Evolutionary conservation across 2,113 vertebrate species (phyloP), one percentile per base, ranked within the genome.

Genomic region (Rhineura floridana): DNA sequence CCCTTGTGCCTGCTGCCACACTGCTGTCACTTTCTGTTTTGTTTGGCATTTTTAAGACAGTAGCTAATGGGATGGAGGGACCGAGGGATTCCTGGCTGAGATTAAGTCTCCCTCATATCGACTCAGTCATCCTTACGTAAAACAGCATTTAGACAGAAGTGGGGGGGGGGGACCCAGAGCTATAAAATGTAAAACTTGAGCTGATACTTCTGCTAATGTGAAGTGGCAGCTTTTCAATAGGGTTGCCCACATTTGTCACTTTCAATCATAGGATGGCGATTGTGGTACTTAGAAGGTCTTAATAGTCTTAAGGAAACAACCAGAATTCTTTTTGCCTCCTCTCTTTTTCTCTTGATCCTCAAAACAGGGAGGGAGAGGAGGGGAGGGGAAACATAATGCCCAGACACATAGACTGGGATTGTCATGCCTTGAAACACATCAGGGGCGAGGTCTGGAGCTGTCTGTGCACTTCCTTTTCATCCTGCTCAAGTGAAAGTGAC

Each of bases 171-270:
- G 86, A 94, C 94, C 91, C 0, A 85, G 91, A 94, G 93, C 95
- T 88, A 85, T 91, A 91, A 96, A 95, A 93, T 90, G 90, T 92
- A 94, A 95, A 93, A 94, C 89, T 94, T 94, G 81, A 94, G 93
- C 70, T 90, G 94, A 95, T 96, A 94, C 90, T 95, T 94, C 89
- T 90, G 36, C 93, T 97, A 96, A 97, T 96, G 93, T 48, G 59
- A 95, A 97, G 96, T 95, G 96, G 96, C 97, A 96, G 96, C 81
- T 94, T 94, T 96, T 95, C 96, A 97, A 96, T 93, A 95, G 94
- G 92, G 91, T 83, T 95, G 95, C 90, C 95, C 96, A 93, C 91
- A 65, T 93, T 95, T 97, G 97, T 97, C 97, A 96, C 95, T 97
- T 97, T 93, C 95, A 96, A 96, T 97, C 96, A 97, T 11, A 93